Evolutionary conservation across 2,888 invertebrate genomes (phyloP), one percentile per base, ranked within the genome.

Genomic region (Tetrapedia diversipes): DNA sequence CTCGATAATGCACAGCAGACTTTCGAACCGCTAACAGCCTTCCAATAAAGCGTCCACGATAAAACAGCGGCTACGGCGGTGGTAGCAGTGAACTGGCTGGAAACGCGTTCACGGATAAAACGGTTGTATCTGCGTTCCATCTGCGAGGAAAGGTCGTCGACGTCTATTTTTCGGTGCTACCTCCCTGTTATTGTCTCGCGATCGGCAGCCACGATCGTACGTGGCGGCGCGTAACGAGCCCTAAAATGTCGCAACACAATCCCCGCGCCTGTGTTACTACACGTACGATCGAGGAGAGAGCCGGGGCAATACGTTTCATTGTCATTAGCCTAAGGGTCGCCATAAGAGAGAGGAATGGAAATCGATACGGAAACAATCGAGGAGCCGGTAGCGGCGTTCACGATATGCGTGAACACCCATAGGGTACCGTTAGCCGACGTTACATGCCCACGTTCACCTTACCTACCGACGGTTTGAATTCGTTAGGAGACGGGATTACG

Each of bases 281-380:
- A n/a, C n/a, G 49, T 27, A 65, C 43, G 45, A 22, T 27, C 66
- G 59, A n/a, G n/a, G n/a, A n/a, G n/a, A n/a, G 19, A 11, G 34
- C 45, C 39, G 24, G 49, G n/a, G 66, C 64, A 54, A 70, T 53
- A 64, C 63, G 67, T 71, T 75, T 65, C 66, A 65, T 77, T 82
- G 77, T 83, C 77, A 70, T 83, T 82, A 80, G 68, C 64, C 53
- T 68, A 69, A 81, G 73, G 67, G 49, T 73, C 73, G 70, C 65
- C 77, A 65, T 71, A 75, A 47, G 72, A 82, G 80, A 82, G 77
- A 73, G n/a, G n/a, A 82, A 82, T 64, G 71, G 68, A 82, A 83
- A 76, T 77, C 75, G 73, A 77, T 84, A 80, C 77, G 84, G 84
- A 83, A 83, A 84, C 80, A 82, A 83, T 84, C 73, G 75, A 66